phyloP scores from a whole-genome alignment of 1,140 invertebrate species.

The Arion vulgaris region DNA sequence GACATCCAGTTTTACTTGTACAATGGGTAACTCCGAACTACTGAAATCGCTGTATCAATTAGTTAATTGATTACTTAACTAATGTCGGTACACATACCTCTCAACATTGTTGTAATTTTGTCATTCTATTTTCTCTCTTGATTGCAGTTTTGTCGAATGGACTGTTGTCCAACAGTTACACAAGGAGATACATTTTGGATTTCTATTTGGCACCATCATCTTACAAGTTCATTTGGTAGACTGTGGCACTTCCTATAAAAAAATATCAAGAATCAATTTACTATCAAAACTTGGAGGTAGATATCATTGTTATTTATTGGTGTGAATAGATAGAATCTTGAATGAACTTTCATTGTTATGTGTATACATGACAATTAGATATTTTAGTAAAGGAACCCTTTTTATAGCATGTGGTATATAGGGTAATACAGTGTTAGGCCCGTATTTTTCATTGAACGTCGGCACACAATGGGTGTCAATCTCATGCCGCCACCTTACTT shows the following conservation, averaged over 20 bases:
- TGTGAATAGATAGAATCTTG: not conserved
- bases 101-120: not conserved
- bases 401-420: too few species aligned
- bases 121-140: not conserved
- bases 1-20: too few species aligned
- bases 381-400: too few species aligned
- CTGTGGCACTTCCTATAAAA: not conserved
- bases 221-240: not conserved
- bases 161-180: not conserved
- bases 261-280: not conserved
- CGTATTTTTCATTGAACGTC: too few species aligned
- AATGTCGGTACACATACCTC: too few species aligned
- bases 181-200: slow-evolving; percentile 6
- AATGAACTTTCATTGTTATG: not conserved
- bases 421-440: too few species aligned
- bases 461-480: too few species aligned
- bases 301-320: not conserved
- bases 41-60: too few species aligned
- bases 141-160: slow-evolving; percentile 18
- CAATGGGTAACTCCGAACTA: too few species aligned
- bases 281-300: not conserved
- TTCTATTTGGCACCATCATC: not conserved
- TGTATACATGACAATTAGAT: too few species aligned
- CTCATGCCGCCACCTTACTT: too few species aligned
- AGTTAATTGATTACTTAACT: too few species aligned